These are phyloP conservation scores for Mustela nigripes DNA, from an alignment of 2,113 vertebrate species.

Conservation along the genomic window DNA sequence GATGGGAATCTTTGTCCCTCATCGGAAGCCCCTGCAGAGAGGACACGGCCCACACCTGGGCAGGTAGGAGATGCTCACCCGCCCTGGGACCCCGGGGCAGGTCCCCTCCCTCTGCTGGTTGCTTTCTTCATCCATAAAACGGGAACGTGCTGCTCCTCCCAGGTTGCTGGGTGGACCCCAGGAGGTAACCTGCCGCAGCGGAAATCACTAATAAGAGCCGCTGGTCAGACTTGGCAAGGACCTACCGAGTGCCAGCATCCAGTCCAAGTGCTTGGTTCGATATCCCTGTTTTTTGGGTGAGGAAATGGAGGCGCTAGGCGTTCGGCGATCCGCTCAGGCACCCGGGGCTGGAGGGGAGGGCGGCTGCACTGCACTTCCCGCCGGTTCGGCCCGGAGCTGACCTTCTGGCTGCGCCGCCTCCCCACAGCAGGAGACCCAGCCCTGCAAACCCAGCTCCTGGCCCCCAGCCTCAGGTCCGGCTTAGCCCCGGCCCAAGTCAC, in stretches of 20 bases:
- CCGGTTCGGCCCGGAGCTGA: background rate
- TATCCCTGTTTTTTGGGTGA: background rate
- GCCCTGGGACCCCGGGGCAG: background rate
- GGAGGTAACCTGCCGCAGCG: rapidly evolving
- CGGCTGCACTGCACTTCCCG: background rate
- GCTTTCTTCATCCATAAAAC: background rate
- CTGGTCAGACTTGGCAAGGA: background rate
- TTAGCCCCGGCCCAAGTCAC: rapidly evolving
- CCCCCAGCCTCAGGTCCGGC: background rate
- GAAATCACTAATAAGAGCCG: background rate
- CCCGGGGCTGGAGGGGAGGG: background rate
- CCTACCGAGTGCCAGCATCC: rapidly evolving
- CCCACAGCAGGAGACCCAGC: background rate
- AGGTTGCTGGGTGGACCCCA: background rate
- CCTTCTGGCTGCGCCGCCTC: rapidly evolving
- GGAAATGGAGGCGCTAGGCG: background rate
- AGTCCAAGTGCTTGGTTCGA: rapidly evolving
- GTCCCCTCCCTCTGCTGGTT: background rate
- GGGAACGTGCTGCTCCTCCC: background rate
- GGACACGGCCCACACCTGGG: background rate
- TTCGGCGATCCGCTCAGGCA: background rate
- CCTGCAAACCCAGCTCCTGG: background rate
- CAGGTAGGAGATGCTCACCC: background rate
- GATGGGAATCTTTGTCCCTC: background rate
- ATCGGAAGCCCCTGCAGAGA: rapidly evolving